phyloP scores from a whole-genome alignment of 2,113 vertebrate species.

The Pagrus major region DNA sequence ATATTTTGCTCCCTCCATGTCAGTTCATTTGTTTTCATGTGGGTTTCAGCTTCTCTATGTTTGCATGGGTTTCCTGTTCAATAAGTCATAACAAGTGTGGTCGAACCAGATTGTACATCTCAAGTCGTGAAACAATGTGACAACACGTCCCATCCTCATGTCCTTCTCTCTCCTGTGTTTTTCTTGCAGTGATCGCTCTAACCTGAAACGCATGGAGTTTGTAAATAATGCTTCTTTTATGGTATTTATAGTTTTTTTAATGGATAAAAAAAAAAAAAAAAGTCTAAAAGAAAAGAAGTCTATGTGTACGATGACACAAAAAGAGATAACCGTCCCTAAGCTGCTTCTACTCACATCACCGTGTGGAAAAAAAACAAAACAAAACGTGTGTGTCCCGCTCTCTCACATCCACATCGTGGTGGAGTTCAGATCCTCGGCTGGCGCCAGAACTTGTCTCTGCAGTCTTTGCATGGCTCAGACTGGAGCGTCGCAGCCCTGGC shows the following conservation, averaged over 20 bases:
- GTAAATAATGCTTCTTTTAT: constrained; percentile 95
- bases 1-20: constrained; percentile 9
- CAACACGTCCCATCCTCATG: constrained; percentile 38
- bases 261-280: constrained; percentile 60
- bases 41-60: constrained; percentile 27
- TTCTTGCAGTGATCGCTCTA: constrained; percentile 98
- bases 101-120: constrained; percentile 35
- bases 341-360: constrained; percentile 87
- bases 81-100: constrained; percentile 1
- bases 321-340: constrained; percentile 83
- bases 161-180: constrained; percentile 72
- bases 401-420: constrained; percentile 71
- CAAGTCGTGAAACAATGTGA: constrained; percentile 26
- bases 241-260: constrained; percentile 97
- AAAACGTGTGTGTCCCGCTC: constrained; percentile 47
- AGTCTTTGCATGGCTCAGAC: constrained; percentile 89
- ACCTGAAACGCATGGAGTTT: constrained; percentile 97
- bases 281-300: constrained; percentile 74
- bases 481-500: constrained; percentile 86
- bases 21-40: background rate
- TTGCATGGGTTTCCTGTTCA: constrained; percentile 56
- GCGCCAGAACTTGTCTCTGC: constrained; percentile 66
- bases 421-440: constrained; percentile 71
- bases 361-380: constrained; percentile 55
- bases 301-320: constrained; percentile 73